phyloP scores from a whole-genome alignment of 92 coral and sea anemone genomes.

The Bergia puertoricense region DNA sequence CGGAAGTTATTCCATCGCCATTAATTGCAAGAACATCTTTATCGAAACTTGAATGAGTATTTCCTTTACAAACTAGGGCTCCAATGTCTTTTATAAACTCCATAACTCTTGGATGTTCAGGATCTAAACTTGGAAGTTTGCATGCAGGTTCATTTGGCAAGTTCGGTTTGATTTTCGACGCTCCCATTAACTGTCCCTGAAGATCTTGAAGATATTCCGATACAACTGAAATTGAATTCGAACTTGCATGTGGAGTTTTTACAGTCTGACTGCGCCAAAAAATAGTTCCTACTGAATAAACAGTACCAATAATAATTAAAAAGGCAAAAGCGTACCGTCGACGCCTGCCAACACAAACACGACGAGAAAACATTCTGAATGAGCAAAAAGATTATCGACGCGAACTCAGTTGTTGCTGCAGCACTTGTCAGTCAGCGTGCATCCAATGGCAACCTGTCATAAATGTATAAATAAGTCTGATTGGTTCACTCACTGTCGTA shows the following conservation, averaged over 20 bases:
- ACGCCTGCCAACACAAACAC: neutral
- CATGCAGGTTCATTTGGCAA: constrained; percentile 28
- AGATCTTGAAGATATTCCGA: neutral
- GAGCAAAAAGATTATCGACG: neutral
- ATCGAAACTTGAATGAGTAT: constrained; percentile 54
- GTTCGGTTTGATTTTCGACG: neutral
- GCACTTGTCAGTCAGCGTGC: too few species aligned
- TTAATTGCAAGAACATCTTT: constrained; percentile 53
- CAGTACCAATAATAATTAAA: neutral
- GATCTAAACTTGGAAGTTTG: constrained; percentile 45
- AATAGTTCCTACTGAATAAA: neutral
- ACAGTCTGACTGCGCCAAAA: neutral
- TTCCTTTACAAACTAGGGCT: constrained; percentile 37
- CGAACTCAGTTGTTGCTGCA: too few species aligned
- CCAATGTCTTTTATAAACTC: constrained; percentile 43
- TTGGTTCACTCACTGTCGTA: too few species aligned
- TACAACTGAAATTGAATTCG: neutral
- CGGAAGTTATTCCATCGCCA: constrained; percentile 60
- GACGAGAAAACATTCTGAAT: neutral
- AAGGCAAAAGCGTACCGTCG: neutral
- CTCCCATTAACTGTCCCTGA: neutral
- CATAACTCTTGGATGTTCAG: constrained; percentile 49
- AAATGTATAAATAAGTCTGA: too few species aligned
- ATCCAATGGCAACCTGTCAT: too few species aligned
- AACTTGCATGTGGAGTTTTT: neutral